phyloP scores from a whole-genome alignment of 2,888 invertebrate genomes.

The Globia sparganii region DNA sequence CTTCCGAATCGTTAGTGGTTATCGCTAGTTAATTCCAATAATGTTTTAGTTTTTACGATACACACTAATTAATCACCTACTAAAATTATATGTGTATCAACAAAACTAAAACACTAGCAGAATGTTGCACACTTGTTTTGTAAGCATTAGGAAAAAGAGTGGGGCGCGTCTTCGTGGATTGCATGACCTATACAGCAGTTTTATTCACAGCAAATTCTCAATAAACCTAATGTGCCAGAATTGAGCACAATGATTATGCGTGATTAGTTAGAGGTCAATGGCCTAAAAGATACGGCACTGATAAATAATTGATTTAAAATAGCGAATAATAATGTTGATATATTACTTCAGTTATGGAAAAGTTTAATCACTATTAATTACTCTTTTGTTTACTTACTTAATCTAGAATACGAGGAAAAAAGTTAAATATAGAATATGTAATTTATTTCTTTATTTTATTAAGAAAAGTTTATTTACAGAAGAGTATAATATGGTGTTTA shows the following conservation, averaged over 20 bases:
- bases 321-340: neutral
- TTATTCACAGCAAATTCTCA: neutral
- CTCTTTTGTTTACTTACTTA: no score
- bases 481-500: neutral
- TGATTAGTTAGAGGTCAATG: slow-evolving; percentile 37
- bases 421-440: neutral
- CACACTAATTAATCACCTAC: no score
- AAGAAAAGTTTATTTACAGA: neutral
- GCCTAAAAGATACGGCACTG: neutral
- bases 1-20: no score
- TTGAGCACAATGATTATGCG: slow-evolving; percentile 6
- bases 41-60: no score
- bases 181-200: no score
- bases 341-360: neutral
- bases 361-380: neutral
- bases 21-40: no score
- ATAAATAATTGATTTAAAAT: slow-evolving; percentile 29
- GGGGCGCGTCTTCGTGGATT: no score
- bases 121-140: no score
- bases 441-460: neutral
- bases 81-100: no score
- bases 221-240: neutral
- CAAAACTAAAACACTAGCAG: no score
- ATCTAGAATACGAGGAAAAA: neutral
- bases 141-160: no score